phyloP scores from a whole-genome alignment of 2,888 invertebrate species.

The Drosophila setosimentum region DNA sequence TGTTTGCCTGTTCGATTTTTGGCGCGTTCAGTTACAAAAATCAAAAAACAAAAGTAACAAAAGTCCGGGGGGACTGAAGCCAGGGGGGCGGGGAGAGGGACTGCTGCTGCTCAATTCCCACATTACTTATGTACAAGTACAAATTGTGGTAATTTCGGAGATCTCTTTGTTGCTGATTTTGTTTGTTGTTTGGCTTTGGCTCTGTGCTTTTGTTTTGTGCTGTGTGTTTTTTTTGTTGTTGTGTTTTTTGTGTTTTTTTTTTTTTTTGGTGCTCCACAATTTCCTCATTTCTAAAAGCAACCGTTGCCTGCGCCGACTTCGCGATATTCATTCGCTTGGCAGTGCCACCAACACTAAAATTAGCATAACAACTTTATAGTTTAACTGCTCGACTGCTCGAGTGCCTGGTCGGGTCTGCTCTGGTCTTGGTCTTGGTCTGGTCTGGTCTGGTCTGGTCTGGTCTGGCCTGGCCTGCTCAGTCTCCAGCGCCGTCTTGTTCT shows the following conservation, averaged over 20 bases:
- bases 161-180: slow-evolving; percentile 74
- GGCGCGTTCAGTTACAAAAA: slow-evolving; percentile 58
- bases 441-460: slow-evolving; percentile 26
- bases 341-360: slow-evolving; percentile 80
- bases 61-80: slow-evolving; percentile 37
- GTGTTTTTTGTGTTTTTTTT: background rate
- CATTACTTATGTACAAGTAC: slow-evolving; percentile 82
- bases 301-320: slow-evolving; percentile 24
- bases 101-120: slow-evolving; percentile 68
- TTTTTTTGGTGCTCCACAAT: slow-evolving; percentile 62
- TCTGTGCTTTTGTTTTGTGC: slow-evolving; percentile 24
- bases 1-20: slow-evolving; percentile 78
- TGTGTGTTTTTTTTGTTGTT: background rate
- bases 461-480: slow-evolving; percentile 19
- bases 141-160: slow-evolving; percentile 81
- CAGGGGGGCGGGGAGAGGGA: too few relatives aligned
- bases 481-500: slow-evolving; percentile 25
- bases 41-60: slow-evolving; percentile 38
- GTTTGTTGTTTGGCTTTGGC: slow-evolving; percentile 38
- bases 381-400: slow-evolving; percentile 83
- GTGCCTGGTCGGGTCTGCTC: slow-evolving; percentile 30
- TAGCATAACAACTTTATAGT: slow-evolving; percentile 85
- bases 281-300: slow-evolving; percentile 78
- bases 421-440: slow-evolving; percentile 21
- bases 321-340: slow-evolving; percentile 35